A percentile compares a stretch with the other conserved stretches of the same genome.
These are phyloP conservation scores for Listrodromus nycthemerus DNA, from an alignment of 2,888 invertebrate genomes.

Conservation along the genomic window DNA sequence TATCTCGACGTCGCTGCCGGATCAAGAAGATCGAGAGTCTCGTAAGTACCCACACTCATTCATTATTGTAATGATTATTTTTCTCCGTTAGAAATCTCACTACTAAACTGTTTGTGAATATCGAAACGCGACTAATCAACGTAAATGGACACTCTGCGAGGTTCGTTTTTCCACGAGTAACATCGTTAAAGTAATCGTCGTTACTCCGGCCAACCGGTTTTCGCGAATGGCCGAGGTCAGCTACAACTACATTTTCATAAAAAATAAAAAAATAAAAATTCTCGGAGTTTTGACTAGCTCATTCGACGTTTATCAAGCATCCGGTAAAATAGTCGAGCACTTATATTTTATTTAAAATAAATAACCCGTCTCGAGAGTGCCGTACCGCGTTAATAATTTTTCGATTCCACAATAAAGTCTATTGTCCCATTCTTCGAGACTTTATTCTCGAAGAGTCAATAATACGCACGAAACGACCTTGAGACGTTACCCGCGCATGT, in stretches of 20 bases:
- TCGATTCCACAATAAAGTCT: background rate
- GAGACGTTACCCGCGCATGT: background rate
- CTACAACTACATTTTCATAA: background rate
- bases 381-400: background rate
- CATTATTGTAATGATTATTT: background rate
- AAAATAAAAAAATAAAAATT: background rate
- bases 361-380: background rate
- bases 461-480: background rate
- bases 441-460: background rate
- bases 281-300: background rate
- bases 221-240: background rate
- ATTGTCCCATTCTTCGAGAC: background rate
- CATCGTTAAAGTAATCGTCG: background rate
- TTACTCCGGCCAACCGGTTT: background rate
- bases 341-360: too few species aligned
- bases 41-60: constrained; percentile 30
- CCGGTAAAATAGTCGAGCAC: too few species aligned
- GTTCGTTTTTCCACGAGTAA: too few species aligned
- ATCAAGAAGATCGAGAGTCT: constrained; percentile 3
- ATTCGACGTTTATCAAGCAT: too few species aligned
- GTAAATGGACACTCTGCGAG: too few species aligned
- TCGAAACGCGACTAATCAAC: too few species aligned
- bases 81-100: background rate
- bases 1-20: constrained; percentile 19
- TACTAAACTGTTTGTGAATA: too few species aligned